Conservation (phyloP, 2,113 vertebrate species). For the Morone chrysops region DNA sequence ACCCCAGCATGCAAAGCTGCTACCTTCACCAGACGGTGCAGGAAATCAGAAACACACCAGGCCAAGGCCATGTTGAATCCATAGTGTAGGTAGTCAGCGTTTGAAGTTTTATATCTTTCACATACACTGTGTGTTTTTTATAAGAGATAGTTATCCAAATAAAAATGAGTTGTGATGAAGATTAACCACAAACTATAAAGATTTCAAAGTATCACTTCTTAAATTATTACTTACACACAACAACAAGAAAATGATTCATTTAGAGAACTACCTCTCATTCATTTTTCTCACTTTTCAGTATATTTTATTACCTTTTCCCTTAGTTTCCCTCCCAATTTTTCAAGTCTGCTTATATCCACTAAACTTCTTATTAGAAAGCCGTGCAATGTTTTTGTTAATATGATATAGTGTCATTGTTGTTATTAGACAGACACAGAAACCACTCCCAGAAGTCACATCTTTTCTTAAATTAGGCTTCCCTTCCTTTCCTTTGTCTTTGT, state of each 20-base stretch:
- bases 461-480: neutral
- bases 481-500: neutral
- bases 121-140: neutral
- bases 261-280: neutral
- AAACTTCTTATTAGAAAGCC: neutral
- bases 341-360: neutral
- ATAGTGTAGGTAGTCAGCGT: constrained; percentile 26
- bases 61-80: constrained; percentile 37
- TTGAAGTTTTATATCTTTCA: neutral
- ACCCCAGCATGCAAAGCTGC: constrained; percentile 79
- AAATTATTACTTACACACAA: neutral
- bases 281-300: neutral
- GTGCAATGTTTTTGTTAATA: neutral
- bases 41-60: constrained; percentile 70
- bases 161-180: neutral
- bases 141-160: neutral
- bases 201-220: neutral
- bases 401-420: too few relatives aligned
- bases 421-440: neutral
- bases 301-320: neutral
- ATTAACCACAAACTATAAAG: neutral
- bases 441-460: neutral
- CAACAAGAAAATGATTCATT: neutral
- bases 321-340: neutral
- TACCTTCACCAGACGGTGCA: constrained; percentile 68